phyloP scores from a whole-genome alignment of 30 jellyfish, hydroid and myxozoan genomes.

The Turritopsis rubra region DNA sequence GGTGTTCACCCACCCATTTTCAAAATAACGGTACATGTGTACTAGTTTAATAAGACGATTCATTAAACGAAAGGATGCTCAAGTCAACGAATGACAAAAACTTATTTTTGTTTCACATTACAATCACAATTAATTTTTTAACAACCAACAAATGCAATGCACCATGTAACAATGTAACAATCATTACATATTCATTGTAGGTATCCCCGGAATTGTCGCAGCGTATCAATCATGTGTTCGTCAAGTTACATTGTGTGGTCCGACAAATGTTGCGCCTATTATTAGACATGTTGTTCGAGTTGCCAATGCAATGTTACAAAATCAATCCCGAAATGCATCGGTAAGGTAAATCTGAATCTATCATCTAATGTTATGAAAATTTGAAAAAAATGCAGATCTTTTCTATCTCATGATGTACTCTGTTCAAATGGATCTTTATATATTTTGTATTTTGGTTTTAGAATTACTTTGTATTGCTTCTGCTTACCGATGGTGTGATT shows the following conservation, averaged over 20 bases:
- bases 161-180: too few relatives aligned
- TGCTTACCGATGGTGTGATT: conserved; percentile 83
- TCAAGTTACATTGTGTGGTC: conserved; percentile 64
- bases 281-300: conserved; percentile 67
- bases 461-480: conserved; percentile 70
- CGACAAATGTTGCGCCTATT: conserved; percentile 86
- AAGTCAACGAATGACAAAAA: too few relatives aligned
- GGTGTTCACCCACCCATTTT: not conserved
- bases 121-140: too few relatives aligned
- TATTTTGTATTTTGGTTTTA: conserved; percentile 15
- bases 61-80: too few relatives aligned
- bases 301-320: conserved; percentile 21
- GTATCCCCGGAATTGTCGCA: conserved; percentile 65
- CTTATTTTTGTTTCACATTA: too few relatives aligned
- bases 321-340: not conserved
- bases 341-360: not conserved
- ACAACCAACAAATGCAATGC: too few relatives aligned
- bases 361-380: not conserved
- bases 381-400: not conserved
- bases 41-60: too few relatives aligned
- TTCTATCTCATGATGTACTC: too few relatives aligned
- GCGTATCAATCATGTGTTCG: conserved; percentile 70
- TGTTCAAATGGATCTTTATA: not conserved
- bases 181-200: conserved; percentile 30
- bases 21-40: too few relatives aligned